Conservation (phyloP, 2,797 vertebrate species). For the Apodemus agrarius region DNA sequence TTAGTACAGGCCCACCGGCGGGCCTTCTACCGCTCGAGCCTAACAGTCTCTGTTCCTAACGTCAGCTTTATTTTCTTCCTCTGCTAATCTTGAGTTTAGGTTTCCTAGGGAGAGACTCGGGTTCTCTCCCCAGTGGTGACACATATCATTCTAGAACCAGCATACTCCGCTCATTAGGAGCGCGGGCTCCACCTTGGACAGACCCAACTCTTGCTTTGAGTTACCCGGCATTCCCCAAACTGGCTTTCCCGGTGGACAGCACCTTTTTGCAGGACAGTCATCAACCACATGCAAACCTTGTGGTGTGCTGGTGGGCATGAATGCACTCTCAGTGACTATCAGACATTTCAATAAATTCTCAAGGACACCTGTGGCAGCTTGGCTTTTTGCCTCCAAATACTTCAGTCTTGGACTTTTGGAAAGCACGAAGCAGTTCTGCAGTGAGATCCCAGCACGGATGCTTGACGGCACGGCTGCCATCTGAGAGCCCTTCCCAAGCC, state of each 20-base stretch:
- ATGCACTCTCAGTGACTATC: not conserved
- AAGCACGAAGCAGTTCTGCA: not conserved
- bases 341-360: constrained; percentile 19
- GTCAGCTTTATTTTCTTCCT: constrained; percentile 6
- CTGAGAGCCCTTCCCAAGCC: constrained; percentile 48
- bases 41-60: not conserved
- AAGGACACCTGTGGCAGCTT: not conserved
- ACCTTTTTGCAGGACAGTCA: not conserved
- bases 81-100: not conserved
- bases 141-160: not conserved
- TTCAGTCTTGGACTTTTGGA: constrained; percentile 38
- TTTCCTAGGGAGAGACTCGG: not conserved
- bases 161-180: not conserved
- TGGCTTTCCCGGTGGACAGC: not conserved
- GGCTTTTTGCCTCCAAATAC: not conserved
- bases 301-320: not conserved
- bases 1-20: not conserved
- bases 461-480: not conserved
- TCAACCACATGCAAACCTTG: not conserved
- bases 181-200: not conserved
- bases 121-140: not conserved
- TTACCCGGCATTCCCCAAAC: not conserved
- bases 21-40: not conserved
- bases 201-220: not conserved
- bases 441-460: not conserved